Percentiles rank a stretch among this genome's conserved stretches.
Conservation (phyloP, 30 jellyfish, hydroid and myxozoan genomes). For the Pelagia noctiluca region DNA sequence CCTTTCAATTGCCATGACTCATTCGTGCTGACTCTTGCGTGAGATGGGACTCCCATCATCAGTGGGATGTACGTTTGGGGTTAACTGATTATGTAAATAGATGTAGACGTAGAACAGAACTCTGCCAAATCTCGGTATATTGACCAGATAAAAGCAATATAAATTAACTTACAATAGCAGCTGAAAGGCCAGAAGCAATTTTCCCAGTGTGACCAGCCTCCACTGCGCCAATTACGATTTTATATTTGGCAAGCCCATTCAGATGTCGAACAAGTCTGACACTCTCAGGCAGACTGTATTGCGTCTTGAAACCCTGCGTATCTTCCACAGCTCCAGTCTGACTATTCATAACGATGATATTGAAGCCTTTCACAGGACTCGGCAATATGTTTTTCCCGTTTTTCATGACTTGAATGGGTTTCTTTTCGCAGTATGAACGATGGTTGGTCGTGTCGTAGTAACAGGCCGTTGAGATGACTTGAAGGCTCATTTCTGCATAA, state of each 20-base stretch:
- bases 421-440: conserved; percentile 15
- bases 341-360: conserved; percentile 18
- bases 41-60: too few relatives aligned
- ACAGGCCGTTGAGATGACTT: conserved; percentile 26
- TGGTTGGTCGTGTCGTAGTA: background rate
- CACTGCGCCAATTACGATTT: conserved; percentile 61
- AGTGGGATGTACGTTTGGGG: too few relatives aligned
- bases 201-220: background rate
- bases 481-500: conserved; percentile 27
- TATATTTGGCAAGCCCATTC: background rate
- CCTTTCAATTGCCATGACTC: too few relatives aligned
- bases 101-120: too few relatives aligned
- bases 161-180: conserved; percentile 37
- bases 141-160: background rate
- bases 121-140: background rate
- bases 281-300: conserved; percentile 6
- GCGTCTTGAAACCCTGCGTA: conserved; percentile 9
- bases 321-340: conserved; percentile 35
- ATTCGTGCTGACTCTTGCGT: too few relatives aligned
- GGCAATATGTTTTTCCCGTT: conserved; percentile 19
- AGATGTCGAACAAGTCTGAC: background rate
- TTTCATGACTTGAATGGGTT: conserved; percentile 20
- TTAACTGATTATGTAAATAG: too few relatives aligned
- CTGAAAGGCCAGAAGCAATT: background rate
- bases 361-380: conserved; percentile 32